Percentiles rank a stretch among this genome's conserved stretches.
phyloP scores from a whole-genome alignment of 2,113 vertebrate genomes.

The human (Homo sapiens) region DNA sequence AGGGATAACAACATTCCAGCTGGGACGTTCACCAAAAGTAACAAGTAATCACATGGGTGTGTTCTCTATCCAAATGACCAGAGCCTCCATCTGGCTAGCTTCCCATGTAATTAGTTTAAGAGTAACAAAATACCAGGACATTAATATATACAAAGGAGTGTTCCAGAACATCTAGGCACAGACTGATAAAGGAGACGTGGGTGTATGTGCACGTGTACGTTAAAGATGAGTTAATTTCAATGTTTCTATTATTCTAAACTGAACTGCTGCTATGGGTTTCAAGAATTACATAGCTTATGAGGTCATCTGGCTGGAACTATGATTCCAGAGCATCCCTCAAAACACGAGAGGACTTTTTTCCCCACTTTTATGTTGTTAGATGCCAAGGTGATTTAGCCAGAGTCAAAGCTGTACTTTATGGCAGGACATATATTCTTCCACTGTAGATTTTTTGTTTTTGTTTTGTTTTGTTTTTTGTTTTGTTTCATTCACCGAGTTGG shows the following conservation, averaged over 20 bases:
- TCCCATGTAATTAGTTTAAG: slow-evolving; percentile 35
- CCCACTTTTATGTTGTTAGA: background rate
- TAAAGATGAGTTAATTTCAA: slow-evolving; percentile 38
- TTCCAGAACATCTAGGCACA: slow-evolving; percentile 12
- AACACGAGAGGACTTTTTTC: background rate
- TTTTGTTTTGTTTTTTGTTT: too few relatives aligned
- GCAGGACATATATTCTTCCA: background rate
- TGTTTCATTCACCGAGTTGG: background rate
- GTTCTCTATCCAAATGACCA: slow-evolving; percentile 25
- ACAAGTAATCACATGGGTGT: background rate
- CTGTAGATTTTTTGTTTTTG: background rate
- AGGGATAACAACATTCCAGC: slow-evolving; percentile 1
- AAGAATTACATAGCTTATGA: slow-evolving; percentile 36
- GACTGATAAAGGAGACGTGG: background rate
- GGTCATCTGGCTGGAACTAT: slow-evolving; percentile 37
- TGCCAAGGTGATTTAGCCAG: background rate
- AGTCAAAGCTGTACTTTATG: background rate
- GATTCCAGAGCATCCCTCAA: slow-evolving; percentile 14
- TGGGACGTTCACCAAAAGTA: background rate
- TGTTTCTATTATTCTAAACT: slow-evolving; percentile 7
- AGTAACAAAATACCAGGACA: background rate
- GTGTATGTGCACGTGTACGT: background rate
- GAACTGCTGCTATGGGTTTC: background rate
- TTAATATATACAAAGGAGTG: slow-evolving; percentile 2
- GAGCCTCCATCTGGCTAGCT: background rate